These are phyloP conservation scores for Cremastobaeus sp. DNA, from an alignment of 2,888 invertebrate genomes.

Conservation along the genomic window DNA sequence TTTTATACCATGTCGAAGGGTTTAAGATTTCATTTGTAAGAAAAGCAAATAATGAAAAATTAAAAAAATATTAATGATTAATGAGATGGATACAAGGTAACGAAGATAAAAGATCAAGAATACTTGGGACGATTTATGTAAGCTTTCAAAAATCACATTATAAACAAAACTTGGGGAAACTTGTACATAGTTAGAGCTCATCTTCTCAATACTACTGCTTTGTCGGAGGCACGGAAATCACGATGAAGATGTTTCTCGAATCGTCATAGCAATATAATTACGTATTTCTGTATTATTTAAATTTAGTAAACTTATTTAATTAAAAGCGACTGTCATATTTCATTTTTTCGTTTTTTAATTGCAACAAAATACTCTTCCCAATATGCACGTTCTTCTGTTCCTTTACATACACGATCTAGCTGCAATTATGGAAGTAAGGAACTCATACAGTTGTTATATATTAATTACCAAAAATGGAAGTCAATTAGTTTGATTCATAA, in stretches of 20 bases:
- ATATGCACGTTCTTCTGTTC: no score
- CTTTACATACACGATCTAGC: no score
- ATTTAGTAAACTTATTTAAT: slow-evolving; percentile 72
- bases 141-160: slow-evolving; percentile 55
- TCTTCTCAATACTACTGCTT: slow-evolving; percentile 58
- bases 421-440: no score
- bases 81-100: slow-evolving; percentile 24
- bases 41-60: slow-evolving; percentile 26
- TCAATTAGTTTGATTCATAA: no score
- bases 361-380: no score
- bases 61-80: slow-evolving; percentile 25
- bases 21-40: slow-evolving; percentile 48
- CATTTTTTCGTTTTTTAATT: slow-evolving; percentile 38
- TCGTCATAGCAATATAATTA: slow-evolving; percentile 73
- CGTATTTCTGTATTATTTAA: slow-evolving; percentile 73
- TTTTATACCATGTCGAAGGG: slow-evolving; percentile 51
- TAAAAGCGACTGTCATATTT: slow-evolving; percentile 62
- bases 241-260: slow-evolving; percentile 69
- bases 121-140: slow-evolving; percentile 53
- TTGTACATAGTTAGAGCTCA: slow-evolving; percentile 61
- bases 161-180: slow-evolving; percentile 52
- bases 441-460: no score
- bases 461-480: no score
- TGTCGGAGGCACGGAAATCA: slow-evolving; percentile 67
- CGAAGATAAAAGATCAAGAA: slow-evolving; percentile 33